These are phyloP conservation scores for Bergia puertoricense DNA, from an alignment of 92 coral and sea anemone genomes.

Conservation along the genomic window DNA sequence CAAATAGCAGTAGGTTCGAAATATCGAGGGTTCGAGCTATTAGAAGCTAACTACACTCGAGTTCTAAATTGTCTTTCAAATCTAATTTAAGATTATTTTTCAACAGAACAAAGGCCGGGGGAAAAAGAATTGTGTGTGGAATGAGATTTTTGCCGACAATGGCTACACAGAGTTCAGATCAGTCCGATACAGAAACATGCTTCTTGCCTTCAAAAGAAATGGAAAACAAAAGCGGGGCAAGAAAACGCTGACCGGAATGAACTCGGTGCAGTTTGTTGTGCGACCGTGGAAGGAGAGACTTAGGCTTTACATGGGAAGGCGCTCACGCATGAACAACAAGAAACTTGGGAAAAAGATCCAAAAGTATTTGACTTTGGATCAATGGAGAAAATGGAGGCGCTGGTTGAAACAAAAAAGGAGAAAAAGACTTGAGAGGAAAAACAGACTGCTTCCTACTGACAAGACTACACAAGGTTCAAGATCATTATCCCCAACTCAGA, in stretches of 20 bases:
- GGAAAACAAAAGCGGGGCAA: constrained; percentile 70
- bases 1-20: too few species aligned
- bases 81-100: neutral
- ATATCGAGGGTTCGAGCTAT: too few species aligned
- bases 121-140: constrained; percentile 77
- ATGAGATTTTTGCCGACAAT: constrained; percentile 78
- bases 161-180: constrained; percentile 91
- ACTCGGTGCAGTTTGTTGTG: constrained; percentile 90
- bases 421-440: constrained; percentile 38
- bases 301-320: constrained; percentile 68
- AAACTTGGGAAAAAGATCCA: constrained; percentile 45
- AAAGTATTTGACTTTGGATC: constrained; percentile 62
- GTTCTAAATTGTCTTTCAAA: neutral
- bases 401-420: constrained; percentile 64
- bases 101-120: constrained; percentile 60
- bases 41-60: neutral
- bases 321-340: constrained; percentile 42
- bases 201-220: constrained; percentile 79
- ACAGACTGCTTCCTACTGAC: neutral
- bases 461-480: neutral
- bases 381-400: constrained; percentile 75
- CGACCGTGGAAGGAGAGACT: constrained; percentile 63
- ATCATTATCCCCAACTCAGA: neutral
- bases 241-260: constrained; percentile 58
- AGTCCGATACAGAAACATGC: constrained; percentile 59